phyloP scores from a whole-genome alignment of 2,888 invertebrate genomes.

The Eumacrocentrus americanus region DNA sequence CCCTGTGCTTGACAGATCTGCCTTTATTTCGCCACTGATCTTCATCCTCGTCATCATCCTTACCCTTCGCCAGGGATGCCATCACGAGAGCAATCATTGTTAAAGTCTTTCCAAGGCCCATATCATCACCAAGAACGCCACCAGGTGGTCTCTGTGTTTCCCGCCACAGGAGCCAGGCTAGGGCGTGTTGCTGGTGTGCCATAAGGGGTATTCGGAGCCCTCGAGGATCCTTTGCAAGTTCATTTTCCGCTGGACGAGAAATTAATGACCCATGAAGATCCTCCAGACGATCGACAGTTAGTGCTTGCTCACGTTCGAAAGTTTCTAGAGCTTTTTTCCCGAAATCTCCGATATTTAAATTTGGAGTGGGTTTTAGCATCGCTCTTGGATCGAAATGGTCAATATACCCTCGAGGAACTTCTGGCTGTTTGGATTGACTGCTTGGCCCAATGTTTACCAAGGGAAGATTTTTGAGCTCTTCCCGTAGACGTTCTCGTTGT shows the following conservation, averaged over 20 bases:
- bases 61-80: slow-evolving; percentile 45
- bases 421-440: neutral
- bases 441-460: neutral
- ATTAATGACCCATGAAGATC: slow-evolving; percentile 74
- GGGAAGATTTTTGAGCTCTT: slow-evolving; percentile 57
- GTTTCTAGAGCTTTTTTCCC: slow-evolving; percentile 68
- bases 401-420: neutral
- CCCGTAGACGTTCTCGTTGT: slow-evolving; percentile 62
- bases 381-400: neutral
- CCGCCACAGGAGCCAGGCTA: slow-evolving; percentile 89
- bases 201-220: slow-evolving; percentile 69
- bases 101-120: slow-evolving; percentile 84
- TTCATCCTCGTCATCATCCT: slow-evolving; percentile 51
- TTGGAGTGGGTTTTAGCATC: slow-evolving; percentile 19
- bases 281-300: slow-evolving; percentile 76
- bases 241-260: slow-evolving; percentile 69
- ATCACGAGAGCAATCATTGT: slow-evolving; percentile 80
- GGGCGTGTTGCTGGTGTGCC: slow-evolving; percentile 83
- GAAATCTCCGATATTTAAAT: slow-evolving; percentile 32
- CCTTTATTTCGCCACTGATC: slow-evolving; percentile 44
- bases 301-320: slow-evolving; percentile 70
- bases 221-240: slow-evolving; percentile 67
- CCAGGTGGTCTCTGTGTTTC: slow-evolving; percentile 86
- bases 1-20: slow-evolving; percentile 47
- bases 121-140: slow-evolving; percentile 86